Evolutionary conservation across 2,888 invertebrate species (phyloP).

Genomic region (Tetanocera ferruginea): DNA sequence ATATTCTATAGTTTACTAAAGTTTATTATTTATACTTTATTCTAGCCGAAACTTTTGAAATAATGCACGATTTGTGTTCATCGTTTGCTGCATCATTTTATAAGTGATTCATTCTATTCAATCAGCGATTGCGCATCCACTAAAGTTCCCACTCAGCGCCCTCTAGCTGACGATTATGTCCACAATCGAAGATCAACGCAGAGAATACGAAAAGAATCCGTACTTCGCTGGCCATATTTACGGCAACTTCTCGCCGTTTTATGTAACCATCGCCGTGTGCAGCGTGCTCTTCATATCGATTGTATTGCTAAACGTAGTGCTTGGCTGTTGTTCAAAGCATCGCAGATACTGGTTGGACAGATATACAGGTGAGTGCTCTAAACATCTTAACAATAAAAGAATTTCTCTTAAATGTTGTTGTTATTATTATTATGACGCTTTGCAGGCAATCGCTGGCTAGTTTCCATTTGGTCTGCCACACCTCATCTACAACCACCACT

Average conservation of each 20-base stretch:
- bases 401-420: not conserved
- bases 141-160: not conserved
- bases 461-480: conserved; percentile 86
- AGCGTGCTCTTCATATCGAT: conserved; percentile 79
- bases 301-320: conserved; percentile 81
- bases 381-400: no score
- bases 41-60: not conserved
- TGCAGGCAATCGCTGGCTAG: conserved; percentile 86
- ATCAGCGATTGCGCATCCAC: no score
- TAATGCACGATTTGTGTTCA: not conserved
- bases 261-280: conserved; percentile 84
- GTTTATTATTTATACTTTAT: not conserved
- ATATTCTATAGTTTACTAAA: not conserved
- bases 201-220: conserved; percentile 75
- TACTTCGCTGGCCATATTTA: conserved; percentile 73
- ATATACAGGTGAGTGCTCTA: conserved; percentile 75
- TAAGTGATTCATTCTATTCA: not conserved
- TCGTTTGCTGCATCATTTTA: not conserved
- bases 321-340: conserved; percentile 86
- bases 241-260: conserved; percentile 88
- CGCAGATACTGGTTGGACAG: conserved; percentile 86
- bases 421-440: conserved; percentile 30
- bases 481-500: conserved; percentile 87
- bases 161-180: conserved; percentile 71
- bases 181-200: conserved; percentile 75